A percentile compares a stretch with the other conserved stretches of the same genome.
Conservation (phyloP, 2,797 vertebrate genomes). For the Poeciliopsis infans region DNA sequence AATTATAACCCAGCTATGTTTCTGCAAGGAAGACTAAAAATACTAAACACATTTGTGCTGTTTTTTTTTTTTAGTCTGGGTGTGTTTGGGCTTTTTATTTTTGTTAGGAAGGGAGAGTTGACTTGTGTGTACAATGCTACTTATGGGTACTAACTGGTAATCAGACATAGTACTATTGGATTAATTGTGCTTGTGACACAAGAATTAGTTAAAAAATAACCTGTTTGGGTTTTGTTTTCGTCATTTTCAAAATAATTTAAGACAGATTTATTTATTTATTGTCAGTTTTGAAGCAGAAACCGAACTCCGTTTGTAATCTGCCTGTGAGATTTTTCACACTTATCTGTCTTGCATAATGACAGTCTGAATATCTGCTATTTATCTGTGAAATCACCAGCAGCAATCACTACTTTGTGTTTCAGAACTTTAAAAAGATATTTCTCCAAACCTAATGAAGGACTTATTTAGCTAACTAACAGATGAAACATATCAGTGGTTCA, state of each 20-base stretch:
- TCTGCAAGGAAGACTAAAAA: slow-evolving; percentile 75
- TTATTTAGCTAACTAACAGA: neutral
- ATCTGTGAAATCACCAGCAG: neutral
- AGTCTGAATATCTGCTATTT: neutral
- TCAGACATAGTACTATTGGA: neutral
- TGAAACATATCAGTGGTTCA: neutral
- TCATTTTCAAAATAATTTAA: neutral
- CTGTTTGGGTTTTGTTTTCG: neutral
- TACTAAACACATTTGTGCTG: slow-evolving; percentile 68
- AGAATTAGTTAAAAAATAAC: neutral
- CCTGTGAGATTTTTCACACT: neutral
- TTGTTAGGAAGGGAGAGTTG: neutral
- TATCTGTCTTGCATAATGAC: neutral
- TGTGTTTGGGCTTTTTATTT: slow-evolving; percentile 22
- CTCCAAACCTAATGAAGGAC: neutral
- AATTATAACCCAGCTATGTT: slow-evolving; percentile 78
- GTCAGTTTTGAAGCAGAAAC: neutral
- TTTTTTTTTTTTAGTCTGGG: slow-evolving; percentile 31
- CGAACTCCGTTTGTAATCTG: neutral
- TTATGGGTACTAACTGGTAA: neutral
- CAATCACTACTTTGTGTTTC: neutral
- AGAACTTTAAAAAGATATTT: neutral
- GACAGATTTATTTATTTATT: neutral
- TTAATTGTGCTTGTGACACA: neutral
- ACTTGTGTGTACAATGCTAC: neutral